Evolutionary conservation across 2,797 vertebrate species (phyloP), one percentile per base, ranked within the genome.

Genomic region (Apogon hyalosoma): DNA sequence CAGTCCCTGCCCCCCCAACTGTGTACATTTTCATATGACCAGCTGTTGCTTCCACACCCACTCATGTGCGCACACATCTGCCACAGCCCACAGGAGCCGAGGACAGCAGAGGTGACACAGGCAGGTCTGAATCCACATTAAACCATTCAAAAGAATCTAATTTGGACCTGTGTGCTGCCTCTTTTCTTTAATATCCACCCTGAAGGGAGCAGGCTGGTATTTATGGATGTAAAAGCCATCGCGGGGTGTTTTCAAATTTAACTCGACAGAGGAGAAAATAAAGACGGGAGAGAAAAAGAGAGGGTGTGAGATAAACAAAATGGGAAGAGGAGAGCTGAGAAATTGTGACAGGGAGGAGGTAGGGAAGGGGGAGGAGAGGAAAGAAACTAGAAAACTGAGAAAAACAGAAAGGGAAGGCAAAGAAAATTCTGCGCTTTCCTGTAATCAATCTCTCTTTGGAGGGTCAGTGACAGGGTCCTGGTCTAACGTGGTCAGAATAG

Each of bases 391-490:
- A 80, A 75, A 75, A 69, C 47, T 15, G 48, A 53, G 49, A 76
- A 51, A 67, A 52, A 16, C 31, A 60, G 53, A 71, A 47, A 67
- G 40, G 43, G 58, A 77, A 77, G 58, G 70, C 71, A 79, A 83
- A 87, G 69, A 79, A 86, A 90, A 87, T 77, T 63, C 75, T 80
- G 65, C 16, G 33, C 54, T 84, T 87, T 88, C 87, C 86, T 87
- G 87, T 90, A 83, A 92, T 92, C 88, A 90, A 90, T 91, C 90
- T 90, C 80, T 82, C 82, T 91, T 88, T 89, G 81, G 77, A 73
- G 84, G 85, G 79, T 83, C 84, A 83, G 66, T 40, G 83, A 86
- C 86, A 59, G 81, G 87, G 88, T 87, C 85, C 82, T 75, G 81
- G 65, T 89, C 73, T 63, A 78, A 86, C 79, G 80, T 88, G 87